Evolutionary conservation across 2,888 invertebrate genomes (phyloP).

Genomic region (Cataglyphis albicans): DNA sequence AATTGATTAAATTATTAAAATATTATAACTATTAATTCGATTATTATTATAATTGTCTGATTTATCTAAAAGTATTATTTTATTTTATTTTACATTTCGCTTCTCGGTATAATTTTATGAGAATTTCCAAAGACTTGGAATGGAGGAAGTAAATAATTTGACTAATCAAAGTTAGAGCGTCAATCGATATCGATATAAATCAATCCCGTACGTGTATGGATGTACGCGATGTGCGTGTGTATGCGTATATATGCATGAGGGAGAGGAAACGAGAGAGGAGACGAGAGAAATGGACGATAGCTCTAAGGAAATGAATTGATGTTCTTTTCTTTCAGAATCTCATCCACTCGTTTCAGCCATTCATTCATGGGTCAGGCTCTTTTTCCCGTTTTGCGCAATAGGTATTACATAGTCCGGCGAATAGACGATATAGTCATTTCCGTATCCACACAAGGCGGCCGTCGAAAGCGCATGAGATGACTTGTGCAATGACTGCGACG

Average conservation of each 20-base stretch:
- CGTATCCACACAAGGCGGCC: conserved; percentile 49
- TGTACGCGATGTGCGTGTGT: not conserved
- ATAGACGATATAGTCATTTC: conserved; percentile 44
- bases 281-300: conserved; percentile 52
- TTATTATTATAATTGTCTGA: not conserved
- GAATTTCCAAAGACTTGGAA: not conserved
- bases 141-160: not conserved
- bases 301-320: conserved; percentile 83
- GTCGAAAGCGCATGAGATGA: conserved; percentile 24
- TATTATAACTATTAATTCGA: not conserved
- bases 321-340: conserved; percentile 85
- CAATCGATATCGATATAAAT: conserved; percentile 9
- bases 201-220: not conserved
- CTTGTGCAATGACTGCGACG: not conserved
- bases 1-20: not conserved
- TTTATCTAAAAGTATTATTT: not conserved
- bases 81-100: not conserved
- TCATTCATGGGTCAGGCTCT: conserved; percentile 86
- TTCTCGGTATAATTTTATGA: not conserved
- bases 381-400: conserved; percentile 86
- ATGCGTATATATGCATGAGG: not conserved
- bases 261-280: conserved; percentile 29
- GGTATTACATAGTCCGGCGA: conserved; percentile 78
- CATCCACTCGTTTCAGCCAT: conserved; percentile 86
- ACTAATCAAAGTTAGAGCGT: conserved; percentile 1